phyloP scores from a whole-genome alignment of 2,113 vertebrate genomes.

The Psephotus haematonotus region DNA sequence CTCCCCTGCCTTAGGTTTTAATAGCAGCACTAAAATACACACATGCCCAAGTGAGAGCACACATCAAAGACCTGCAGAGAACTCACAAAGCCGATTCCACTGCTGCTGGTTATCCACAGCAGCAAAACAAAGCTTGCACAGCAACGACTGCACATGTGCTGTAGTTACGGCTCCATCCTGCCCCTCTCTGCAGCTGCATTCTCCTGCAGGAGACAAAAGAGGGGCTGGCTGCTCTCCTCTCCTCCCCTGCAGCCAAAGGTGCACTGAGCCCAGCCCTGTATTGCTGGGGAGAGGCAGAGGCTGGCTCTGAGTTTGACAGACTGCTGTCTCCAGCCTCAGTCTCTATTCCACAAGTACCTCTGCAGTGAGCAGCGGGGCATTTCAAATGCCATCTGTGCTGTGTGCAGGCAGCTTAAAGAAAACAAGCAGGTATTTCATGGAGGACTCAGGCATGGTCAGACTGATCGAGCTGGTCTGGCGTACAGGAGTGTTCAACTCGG shows the following conservation, averaged over 20 bases:
- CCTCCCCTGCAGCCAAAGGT: background rate
- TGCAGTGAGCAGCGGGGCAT: background rate
- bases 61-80: background rate
- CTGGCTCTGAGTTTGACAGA: background rate
- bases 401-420: slow-evolving; percentile 40
- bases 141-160: rapidly evolving
- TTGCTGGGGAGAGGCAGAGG: background rate
- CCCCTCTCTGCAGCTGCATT: background rate
- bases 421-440: slow-evolving; percentile 34
- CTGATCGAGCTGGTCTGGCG: background rate
- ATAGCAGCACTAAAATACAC: background rate
- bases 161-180: background rate
- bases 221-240: background rate
- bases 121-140: background rate
- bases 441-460: background rate
- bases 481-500: background rate
- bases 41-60: background rate
- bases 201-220: background rate
- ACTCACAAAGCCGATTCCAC: background rate
- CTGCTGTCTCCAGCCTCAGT: background rate
- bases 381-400: slow-evolving; percentile 3
- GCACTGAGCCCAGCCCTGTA: background rate
- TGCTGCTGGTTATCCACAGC: background rate
- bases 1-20: background rate
- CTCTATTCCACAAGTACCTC: background rate